Conservation (phyloP, 2,113 vertebrate species). For the Dicrurus megarhynchus region DNA sequence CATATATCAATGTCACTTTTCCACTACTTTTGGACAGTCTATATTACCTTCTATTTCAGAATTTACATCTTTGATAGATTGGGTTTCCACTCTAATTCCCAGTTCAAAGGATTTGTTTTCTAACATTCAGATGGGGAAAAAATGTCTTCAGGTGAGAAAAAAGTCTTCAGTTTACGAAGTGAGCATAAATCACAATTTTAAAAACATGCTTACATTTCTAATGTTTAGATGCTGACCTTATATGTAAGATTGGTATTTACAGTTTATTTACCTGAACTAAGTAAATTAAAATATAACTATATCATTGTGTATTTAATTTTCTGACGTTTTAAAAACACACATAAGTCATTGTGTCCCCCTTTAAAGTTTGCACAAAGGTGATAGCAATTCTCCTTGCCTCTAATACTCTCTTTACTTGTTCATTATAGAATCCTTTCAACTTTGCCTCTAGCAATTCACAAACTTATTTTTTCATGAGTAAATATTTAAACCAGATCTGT, state of each 20-base stretch:
- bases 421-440: slow-evolving; percentile 69
- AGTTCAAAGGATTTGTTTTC: background rate
- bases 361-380: slow-evolving; percentile 44
- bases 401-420: slow-evolving; percentile 54
- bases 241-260: background rate
- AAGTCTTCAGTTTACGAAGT: background rate
- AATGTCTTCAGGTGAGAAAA: background rate
- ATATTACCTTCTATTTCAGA: background rate
- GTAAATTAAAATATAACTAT: slow-evolving; percentile 32
- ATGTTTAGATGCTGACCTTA: background rate
- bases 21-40: background rate
- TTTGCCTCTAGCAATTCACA: slow-evolving; percentile 63
- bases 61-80: background rate
- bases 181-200: background rate
- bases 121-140: background rate
- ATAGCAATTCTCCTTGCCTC: slow-evolving; percentile 16
- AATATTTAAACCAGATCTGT: slow-evolving; percentile 76
- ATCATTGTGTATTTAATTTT: slow-evolving; percentile 34
- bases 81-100: background rate
- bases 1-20: rapidly evolving
- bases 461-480: slow-evolving; percentile 66
- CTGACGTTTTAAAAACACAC: slow-evolving; percentile 26
- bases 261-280: slow-evolving; percentile 36
- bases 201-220: background rate
- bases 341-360: slow-evolving; percentile 30